Evolutionary conservation across 2,113 vertebrate species (phyloP).

Genomic region (Melanerpes aurifrons): DNA sequence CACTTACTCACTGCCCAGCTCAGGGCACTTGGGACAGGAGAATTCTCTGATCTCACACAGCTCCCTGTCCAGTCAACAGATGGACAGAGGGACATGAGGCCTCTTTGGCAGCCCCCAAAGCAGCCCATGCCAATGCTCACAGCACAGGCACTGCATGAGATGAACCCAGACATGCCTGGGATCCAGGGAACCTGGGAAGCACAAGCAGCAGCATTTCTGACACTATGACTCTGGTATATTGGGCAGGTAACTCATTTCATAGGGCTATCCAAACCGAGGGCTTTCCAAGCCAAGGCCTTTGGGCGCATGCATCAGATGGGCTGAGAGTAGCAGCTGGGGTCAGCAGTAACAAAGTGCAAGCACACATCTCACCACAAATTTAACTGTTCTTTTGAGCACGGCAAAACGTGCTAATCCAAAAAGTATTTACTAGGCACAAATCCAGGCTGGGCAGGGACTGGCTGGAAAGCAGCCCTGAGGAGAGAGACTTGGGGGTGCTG

Average conservation of each 20-base stretch:
- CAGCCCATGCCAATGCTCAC: neutral
- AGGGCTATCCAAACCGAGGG: neutral
- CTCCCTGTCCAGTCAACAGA: neutral
- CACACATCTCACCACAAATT: neutral
- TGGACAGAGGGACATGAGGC: neutral
- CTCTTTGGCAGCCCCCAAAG: neutral
- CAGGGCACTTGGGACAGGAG: neutral
- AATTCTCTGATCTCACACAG: neutral
- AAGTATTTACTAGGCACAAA: neutral
- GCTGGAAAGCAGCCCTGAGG: too few relatives aligned
- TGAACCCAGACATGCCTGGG: neutral
- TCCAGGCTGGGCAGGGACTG: too few relatives aligned
- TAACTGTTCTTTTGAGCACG: neutral
- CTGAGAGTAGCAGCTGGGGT: rapidly evolving
- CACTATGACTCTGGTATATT: neutral
- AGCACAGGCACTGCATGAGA: neutral
- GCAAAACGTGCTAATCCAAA: neutral
- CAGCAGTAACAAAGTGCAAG: neutral
- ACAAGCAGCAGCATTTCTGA: neutral
- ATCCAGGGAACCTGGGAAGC: neutral
- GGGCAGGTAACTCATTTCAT: neutral
- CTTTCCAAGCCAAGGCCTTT: neutral
- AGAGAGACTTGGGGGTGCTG: too few relatives aligned
- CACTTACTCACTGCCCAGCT: neutral
- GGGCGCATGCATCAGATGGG: neutral